These are phyloP conservation scores for Notamacropus eugenii DNA, from an alignment of 2,797 vertebrate genomes.

Conservation along the genomic window DNA sequence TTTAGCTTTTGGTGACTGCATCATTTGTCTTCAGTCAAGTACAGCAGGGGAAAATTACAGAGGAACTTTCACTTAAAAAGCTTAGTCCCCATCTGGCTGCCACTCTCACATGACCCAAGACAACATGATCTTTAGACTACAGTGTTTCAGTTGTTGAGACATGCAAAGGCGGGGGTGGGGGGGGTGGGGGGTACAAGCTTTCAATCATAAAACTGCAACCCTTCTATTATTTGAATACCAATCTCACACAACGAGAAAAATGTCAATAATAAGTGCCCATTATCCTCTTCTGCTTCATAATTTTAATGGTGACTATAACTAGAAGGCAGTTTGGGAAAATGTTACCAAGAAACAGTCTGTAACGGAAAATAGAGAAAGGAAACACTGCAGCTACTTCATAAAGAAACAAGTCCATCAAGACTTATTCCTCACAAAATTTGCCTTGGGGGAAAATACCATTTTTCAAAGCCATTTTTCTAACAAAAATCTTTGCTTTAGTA, in stretches of 20 bases:
- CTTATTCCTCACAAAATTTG: not conserved
- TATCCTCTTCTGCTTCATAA: constrained; percentile 15
- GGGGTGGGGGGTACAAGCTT: not conserved
- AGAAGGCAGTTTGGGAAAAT: not conserved
- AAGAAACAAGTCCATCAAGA: constrained; percentile 9
- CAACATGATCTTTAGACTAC: constrained; percentile 4
- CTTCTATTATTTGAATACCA: constrained; percentile 36
- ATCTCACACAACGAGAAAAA: constrained; percentile 42
- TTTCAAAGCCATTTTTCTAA: constrained; percentile 1
- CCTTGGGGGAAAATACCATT: constrained; percentile 5
- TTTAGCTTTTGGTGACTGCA: not conserved
- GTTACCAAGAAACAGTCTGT: constrained; percentile 25
- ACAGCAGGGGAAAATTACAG: constrained; percentile 21
- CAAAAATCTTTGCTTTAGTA: not conserved
- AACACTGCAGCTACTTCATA: not conserved
- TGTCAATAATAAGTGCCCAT: constrained; percentile 11
- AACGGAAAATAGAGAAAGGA: constrained; percentile 4
- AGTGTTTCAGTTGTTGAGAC: constrained; percentile 9
- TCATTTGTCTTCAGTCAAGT: constrained; percentile 2
- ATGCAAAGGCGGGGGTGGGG: not conserved
- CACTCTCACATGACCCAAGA: constrained; percentile 29
- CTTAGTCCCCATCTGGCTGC: constrained; percentile 8
- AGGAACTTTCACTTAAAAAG: constrained; percentile 12
- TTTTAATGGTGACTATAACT: constrained; percentile 8
- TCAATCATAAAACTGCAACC: constrained; percentile 8